Conservation (phyloP, 2,888 invertebrate species). For the Achlya flavicornis region DNA sequence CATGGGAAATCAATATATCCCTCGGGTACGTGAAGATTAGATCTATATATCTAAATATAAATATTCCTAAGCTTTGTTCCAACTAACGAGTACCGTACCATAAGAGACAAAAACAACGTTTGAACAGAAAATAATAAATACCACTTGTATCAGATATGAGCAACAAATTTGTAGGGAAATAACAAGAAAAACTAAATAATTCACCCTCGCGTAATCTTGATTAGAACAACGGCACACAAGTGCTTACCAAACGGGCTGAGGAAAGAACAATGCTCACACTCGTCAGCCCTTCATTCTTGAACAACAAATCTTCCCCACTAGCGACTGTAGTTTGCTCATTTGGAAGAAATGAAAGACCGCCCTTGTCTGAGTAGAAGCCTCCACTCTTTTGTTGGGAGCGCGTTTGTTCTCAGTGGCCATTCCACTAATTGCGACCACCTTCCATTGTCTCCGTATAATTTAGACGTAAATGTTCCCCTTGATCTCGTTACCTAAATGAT, state of each 20-base stretch:
- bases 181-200: conserved; percentile 46
- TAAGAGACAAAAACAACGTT: not conserved
- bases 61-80: not conserved
- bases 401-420: conserved; percentile 81
- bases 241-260: conserved; percentile 72
- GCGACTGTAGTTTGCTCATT: conserved; percentile 80
- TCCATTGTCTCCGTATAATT: conserved; percentile 75
- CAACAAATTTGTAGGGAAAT: conserved; percentile 37
- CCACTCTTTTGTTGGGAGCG: conserved; percentile 75
- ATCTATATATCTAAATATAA: not conserved
- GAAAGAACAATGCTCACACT: conserved; percentile 75
- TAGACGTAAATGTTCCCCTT: conserved; percentile 69
- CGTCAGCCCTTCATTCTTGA: conserved; percentile 70
- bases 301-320: conserved; percentile 77
- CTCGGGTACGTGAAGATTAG: not conserved
- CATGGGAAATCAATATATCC: too few species aligned
- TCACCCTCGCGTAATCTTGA: conserved; percentile 63
- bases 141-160: conserved; percentile 23
- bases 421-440: conserved; percentile 81
- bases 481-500: conserved; percentile 57
- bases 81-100: not conserved
- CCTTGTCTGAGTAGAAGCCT: conserved; percentile 61
- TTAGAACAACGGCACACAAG: conserved; percentile 72
- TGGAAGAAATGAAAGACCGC: conserved; percentile 81
- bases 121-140: not conserved